Conservation (phyloP, 2,888 invertebrate genomes). For the Schizaphis graminum region DNA sequence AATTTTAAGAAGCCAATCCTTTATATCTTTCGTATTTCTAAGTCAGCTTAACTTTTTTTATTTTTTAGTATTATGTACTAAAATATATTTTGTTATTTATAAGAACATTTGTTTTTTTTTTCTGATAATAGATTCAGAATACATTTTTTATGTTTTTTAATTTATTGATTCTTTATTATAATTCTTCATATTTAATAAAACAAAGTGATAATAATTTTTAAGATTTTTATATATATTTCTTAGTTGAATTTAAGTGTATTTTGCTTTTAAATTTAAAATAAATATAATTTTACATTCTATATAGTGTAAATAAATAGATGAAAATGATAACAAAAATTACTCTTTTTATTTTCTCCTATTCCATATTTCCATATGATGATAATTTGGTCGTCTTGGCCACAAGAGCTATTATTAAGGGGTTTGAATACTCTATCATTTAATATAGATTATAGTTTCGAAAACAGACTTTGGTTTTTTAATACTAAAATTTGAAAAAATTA, state of each 20-base stretch:
- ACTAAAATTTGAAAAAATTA: no score
- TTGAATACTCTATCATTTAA: no score
- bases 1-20: not conserved
- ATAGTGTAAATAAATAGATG: not conserved
- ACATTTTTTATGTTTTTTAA: not conserved
- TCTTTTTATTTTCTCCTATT: not conserved
- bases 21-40: not conserved
- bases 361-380: no score
- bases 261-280: not conserved
- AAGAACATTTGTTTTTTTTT: not conserved
- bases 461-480: no score
- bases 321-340: not conserved
- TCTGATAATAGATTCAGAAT: not conserved
- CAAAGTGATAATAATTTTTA: conserved; percentile 26
- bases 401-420: not conserved
- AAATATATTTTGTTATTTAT: not conserved
- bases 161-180: not conserved
- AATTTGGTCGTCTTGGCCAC: not conserved
- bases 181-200: not conserved
- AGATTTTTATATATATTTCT: conserved; percentile 2
- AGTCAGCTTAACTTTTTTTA: not conserved
- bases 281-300: not conserved
- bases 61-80: not conserved
- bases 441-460: no score
- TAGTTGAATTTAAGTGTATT: not conserved